These are phyloP conservation scores for Caradrina clavipalpis DNA, from an alignment of 2,888 invertebrate genomes.

Conservation along the genomic window DNA sequence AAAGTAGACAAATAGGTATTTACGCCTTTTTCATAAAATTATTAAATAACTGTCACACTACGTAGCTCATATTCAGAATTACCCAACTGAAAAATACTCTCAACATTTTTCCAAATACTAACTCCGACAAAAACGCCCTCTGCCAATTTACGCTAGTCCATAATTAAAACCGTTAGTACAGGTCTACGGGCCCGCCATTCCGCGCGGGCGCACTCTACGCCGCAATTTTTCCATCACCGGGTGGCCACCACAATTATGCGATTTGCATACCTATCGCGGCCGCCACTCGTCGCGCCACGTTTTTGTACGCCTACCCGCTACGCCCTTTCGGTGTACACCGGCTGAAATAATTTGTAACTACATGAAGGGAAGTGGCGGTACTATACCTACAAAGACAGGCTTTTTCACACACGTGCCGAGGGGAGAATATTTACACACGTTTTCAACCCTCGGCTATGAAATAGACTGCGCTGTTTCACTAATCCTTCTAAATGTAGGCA, in stretches of 20 bases:
- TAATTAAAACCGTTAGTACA: slow-evolving; percentile 50
- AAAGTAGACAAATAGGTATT: too few relatives aligned
- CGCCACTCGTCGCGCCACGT: slow-evolving; percentile 60
- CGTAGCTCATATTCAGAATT: not conserved
- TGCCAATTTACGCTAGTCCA: slow-evolving; percentile 11
- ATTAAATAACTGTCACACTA: not conserved
- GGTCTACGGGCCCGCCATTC: slow-evolving; percentile 47
- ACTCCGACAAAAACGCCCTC: slow-evolving; percentile 1
- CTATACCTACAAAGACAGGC: slow-evolving; percentile 15
- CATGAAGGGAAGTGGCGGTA: slow-evolving; percentile 41
- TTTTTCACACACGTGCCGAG: slow-evolving; percentile 7
- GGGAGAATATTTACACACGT: not conserved
- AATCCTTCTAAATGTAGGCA: not conserved
- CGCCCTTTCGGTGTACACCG: slow-evolving; percentile 63
- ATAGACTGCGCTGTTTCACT: not conserved
- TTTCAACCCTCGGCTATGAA: not conserved
- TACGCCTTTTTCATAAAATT: not conserved
- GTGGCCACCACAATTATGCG: slow-evolving; percentile 76
- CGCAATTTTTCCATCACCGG: slow-evolving; percentile 63
- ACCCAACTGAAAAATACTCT: not conserved
- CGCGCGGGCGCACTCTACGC: slow-evolving; percentile 61
- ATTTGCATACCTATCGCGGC: slow-evolving; percentile 80
- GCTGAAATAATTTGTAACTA: slow-evolving; percentile 59
- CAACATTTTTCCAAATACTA: not conserved
- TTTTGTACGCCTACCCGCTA: slow-evolving; percentile 57